Percentiles rank a stretch among this genome's conserved stretches.
Evolutionary conservation across 1,140 invertebrate species (phyloP).

Genomic region (Thaumetopoea pityocampa): DNA sequence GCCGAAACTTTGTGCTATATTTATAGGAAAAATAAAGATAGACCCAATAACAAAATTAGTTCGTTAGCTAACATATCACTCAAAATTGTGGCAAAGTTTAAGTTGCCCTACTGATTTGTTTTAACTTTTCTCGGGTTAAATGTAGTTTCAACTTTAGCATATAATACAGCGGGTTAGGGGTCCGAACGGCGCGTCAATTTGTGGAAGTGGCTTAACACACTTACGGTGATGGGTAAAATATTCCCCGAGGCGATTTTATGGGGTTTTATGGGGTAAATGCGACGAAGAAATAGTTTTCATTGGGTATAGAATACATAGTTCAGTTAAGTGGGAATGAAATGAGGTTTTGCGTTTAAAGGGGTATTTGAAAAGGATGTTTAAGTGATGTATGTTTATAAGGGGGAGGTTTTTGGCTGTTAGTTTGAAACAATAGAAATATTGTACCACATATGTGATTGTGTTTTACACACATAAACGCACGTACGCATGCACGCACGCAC

Average conservation of each 20-base stretch:
- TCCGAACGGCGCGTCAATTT: slow-evolving; percentile 24
- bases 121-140: slow-evolving; percentile 2
- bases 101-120: background rate
- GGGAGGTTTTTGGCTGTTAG: slow-evolving; percentile 3
- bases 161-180: slow-evolving; percentile 25
- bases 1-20: too few species aligned
- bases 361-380: too few species aligned
- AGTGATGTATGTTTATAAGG: slow-evolving; percentile 7
- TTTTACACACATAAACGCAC: too few species aligned
- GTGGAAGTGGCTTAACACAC: slow-evolving; percentile 16
- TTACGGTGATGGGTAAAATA: slow-evolving; percentile 13
- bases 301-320: slow-evolving; percentile 5
- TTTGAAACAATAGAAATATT: slow-evolving; percentile 1
- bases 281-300: slow-evolving; percentile 16
- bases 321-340: slow-evolving; percentile 3
- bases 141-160: slow-evolving; percentile 6
- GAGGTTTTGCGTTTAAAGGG: too few species aligned
- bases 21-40: too few species aligned
- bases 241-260: slow-evolving; percentile 16
- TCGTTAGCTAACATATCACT: too few species aligned
- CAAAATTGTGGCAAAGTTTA: too few species aligned
- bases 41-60: too few species aligned
- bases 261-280: slow-evolving; percentile 8
- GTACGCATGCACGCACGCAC: too few species aligned
- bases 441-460: too few species aligned